phyloP scores from a whole-genome alignment of 2,888 invertebrate species.

The Tolmerus cingulatus region DNA sequence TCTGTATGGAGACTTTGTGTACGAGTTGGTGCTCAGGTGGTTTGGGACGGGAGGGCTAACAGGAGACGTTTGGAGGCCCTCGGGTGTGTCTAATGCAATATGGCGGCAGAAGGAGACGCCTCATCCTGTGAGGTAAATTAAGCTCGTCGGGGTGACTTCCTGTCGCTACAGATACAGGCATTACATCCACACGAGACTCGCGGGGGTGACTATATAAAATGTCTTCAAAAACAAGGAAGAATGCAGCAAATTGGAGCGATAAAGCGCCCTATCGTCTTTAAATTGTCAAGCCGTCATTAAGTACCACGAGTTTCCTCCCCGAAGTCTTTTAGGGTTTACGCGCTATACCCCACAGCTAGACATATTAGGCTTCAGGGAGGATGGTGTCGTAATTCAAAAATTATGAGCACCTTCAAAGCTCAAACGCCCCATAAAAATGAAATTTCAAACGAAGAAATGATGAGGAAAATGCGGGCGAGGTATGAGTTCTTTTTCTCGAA shows the following conservation, averaged over 20 bases:
- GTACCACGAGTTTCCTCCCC: background rate
- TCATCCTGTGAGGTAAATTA: background rate
- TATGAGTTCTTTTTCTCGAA: background rate
- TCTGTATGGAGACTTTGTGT: background rate
- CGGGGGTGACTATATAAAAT: background rate
- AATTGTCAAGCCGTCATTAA: background rate
- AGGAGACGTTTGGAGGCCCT: background rate
- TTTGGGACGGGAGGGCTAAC: background rate
- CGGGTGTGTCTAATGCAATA: background rate
- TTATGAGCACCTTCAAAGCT: background rate
- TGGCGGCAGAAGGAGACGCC: background rate
- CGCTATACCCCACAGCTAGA: background rate
- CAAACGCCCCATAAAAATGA: background rate
- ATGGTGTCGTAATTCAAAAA: background rate
- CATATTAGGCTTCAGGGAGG: background rate
- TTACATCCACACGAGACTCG: background rate
- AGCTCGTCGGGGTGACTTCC: background rate
- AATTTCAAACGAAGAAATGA: background rate
- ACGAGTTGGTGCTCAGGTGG: background rate
- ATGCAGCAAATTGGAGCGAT: background rate
- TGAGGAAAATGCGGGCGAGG: background rate
- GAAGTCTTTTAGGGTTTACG: background rate
- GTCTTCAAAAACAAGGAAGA: background rate
- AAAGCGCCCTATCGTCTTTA: background rate
- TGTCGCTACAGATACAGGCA: background rate